Base-by-base conservation (phyloP, 2,888 invertebrate species). In the Cryptocephalus moraei region DNA sequence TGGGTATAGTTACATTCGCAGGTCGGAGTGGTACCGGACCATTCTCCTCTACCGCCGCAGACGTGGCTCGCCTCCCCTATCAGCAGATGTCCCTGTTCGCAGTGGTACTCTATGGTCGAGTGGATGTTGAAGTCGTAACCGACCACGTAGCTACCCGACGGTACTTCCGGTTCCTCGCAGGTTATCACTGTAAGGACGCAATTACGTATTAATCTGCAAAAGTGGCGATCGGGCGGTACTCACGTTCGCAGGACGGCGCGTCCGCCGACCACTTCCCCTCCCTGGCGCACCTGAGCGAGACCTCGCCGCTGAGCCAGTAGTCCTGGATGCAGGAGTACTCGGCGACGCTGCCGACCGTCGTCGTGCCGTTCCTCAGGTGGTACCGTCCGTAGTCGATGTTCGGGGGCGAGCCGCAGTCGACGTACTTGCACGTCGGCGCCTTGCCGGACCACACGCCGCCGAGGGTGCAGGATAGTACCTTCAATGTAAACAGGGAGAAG, bases 1-100 rank as follows among this genome's bases (percentile, higher is more conserved):
- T n/a, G n/a, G n/a, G n/a, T n/a, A n/a, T n/a, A n/a, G 75, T 79
- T 72, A 91, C 91, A 91, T 78, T 89, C 84, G 66, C 91, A 92
- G 53, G 75, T 78, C 0, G 92, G 91, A 2, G 88, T 79, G 12
- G 80, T 80, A 1, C 84, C 86, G 10, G 84, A 86, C 92, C 92
- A 92, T 54, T 88, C 86, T 6, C 91, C 91, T 47, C 82, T 81
- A 39, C 77, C 77, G 49, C 81, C 79, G 65, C 91, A 92, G 10
- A 79, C 77, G 39, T 87, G 78, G 39, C 75, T 78, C 0, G 78
- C 65, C 56, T 84, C 83, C 0, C 92, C 91, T 8, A 81, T 77
- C 49, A 92, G 74, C 49, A 84, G 76, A 66, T 91, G 85, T 0
- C 93, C 93, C 0, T 81, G 77, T 66, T 91, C 91, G 65, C 93